Percentiles rank a stretch among this genome's conserved stretches.
Evolutionary conservation across 2,113 vertebrate genomes (phyloP).

Genomic region (Syngnathoides biaculeatus): DNA sequence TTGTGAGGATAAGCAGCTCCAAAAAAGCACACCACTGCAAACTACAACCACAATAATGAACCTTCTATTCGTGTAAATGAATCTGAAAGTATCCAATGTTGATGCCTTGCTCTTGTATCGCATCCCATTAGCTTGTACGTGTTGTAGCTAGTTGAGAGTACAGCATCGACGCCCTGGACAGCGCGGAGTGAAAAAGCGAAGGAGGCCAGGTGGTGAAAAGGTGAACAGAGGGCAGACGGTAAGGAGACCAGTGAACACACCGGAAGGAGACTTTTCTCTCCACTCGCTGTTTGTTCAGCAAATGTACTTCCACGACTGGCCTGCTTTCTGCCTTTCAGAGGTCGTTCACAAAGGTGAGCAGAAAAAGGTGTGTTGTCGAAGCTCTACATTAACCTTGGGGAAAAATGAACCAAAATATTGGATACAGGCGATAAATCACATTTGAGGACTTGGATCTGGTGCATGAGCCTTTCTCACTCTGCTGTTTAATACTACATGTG

Average conservation of each 20-base stretch:
- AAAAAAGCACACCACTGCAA: background rate
- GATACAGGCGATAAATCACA: too few species aligned
- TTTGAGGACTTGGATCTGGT: too few species aligned
- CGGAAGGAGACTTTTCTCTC: slow-evolving; percentile 16
- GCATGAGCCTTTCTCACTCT: too few species aligned
- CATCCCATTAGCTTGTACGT: too few species aligned
- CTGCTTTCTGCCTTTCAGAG: slow-evolving; percentile 18
- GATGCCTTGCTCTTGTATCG: too few species aligned
- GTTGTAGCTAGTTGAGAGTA: too few species aligned
- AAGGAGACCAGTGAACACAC: slow-evolving; percentile 40
- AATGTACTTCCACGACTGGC: slow-evolving; percentile 21
- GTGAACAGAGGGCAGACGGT: slow-evolving; percentile 44
- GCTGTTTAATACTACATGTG: background rate
- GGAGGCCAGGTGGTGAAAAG: slow-evolving; percentile 35
- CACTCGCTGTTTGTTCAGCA: slow-evolving; percentile 35
- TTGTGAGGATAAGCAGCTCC: too few species aligned
- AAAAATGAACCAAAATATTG: too few species aligned
- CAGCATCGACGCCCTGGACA: background rate
- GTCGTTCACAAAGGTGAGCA: background rate
- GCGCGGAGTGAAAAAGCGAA: slow-evolving; percentile 21
- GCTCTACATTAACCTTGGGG: background rate
- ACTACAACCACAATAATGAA: too few species aligned
- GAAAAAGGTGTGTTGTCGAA: slow-evolving; percentile 10
- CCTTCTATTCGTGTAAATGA: background rate
- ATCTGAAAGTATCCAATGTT: background rate